Percentiles rank a stretch among this genome's conserved stretches.
Evolutionary conservation across 1,140 invertebrate genomes (phyloP).

Genomic region (Hycleus phaleratus): DNA sequence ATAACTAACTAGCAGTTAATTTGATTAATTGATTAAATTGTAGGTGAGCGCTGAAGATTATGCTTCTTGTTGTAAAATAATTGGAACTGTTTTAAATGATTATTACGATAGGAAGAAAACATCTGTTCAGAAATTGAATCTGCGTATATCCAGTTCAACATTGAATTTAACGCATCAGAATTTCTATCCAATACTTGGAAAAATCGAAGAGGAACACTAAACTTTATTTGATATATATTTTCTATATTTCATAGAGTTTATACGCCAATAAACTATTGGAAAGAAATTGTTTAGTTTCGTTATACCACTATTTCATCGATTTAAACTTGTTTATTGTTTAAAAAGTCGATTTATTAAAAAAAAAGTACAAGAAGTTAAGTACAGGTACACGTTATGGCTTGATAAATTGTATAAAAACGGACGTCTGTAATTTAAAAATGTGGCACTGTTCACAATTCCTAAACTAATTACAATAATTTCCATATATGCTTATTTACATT

Average conservation of each 20-base stretch:
- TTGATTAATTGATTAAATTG: not conserved
- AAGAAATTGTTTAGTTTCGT: no score
- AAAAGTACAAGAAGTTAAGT: not conserved
- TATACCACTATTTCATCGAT: no score
- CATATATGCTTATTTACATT: slow-evolving; percentile 1
- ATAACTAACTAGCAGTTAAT: not conserved
- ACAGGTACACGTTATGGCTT: not conserved
- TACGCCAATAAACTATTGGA: no score
- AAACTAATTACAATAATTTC: no score
- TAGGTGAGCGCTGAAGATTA: slow-evolving; percentile 20
- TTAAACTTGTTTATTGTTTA: no score
- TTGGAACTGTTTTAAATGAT: slow-evolving; percentile 17
- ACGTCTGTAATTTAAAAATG: not conserved
- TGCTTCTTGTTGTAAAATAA: slow-evolving; percentile 12
- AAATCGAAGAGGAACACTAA: slow-evolving; percentile 17
- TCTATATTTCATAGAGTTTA: no score
- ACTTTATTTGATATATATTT: not conserved
- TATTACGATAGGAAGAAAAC: slow-evolving; percentile 18
- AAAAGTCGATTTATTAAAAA: not conserved
- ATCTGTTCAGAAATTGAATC: slow-evolving; percentile 7
- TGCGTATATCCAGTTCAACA: slow-evolving; percentile 18
- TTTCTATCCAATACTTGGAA: slow-evolving; percentile 18
- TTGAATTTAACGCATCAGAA: not conserved
- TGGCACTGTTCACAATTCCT: not conserved
- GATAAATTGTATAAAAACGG: not conserved